Evolutionary conservation across 2,797 vertebrate genomes (phyloP).

Genomic region (Amniataba percoides): DNA sequence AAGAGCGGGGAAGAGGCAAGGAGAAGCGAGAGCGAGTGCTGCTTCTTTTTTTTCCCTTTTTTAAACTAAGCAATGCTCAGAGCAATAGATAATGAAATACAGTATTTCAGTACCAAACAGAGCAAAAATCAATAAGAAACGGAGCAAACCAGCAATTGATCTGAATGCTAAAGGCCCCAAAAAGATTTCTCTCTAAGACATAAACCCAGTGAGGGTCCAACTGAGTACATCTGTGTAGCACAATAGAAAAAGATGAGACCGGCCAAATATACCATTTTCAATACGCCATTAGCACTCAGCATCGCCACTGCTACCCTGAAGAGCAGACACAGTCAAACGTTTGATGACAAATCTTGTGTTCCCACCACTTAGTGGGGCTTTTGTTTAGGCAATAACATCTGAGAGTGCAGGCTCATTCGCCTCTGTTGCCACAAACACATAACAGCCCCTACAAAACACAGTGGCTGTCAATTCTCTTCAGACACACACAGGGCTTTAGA

Average conservation of each 20-base stretch:
- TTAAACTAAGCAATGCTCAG: slow-evolving; percentile 66
- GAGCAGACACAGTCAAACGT: slow-evolving; percentile 56
- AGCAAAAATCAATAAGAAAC: slow-evolving; percentile 75
- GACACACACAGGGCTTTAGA: slow-evolving; percentile 68
- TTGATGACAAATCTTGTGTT: slow-evolving; percentile 65
- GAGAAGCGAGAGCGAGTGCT: slow-evolving; percentile 10
- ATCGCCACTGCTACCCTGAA: slow-evolving; percentile 37
- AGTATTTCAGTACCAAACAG: slow-evolving; percentile 70
- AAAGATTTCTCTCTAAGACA: slow-evolving; percentile 68
- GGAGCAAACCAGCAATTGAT: slow-evolving; percentile 73
- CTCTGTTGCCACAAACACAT: slow-evolving; percentile 79
- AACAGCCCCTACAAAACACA: slow-evolving; percentile 78
- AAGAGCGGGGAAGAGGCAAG: not conserved
- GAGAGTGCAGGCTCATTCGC: slow-evolving; percentile 60
- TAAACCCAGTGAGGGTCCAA: slow-evolving; percentile 68
- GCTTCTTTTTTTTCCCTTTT: slow-evolving; percentile 8
- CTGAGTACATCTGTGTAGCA: slow-evolving; percentile 58
- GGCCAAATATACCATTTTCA: slow-evolving; percentile 63
- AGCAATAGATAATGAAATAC: slow-evolving; percentile 73
- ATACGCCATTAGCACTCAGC: slow-evolving; percentile 61
- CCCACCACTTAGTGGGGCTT: slow-evolving; percentile 68
- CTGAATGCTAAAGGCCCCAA: slow-evolving; percentile 68
- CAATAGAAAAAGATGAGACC: slow-evolving; percentile 57
- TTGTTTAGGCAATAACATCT: slow-evolving; percentile 79
- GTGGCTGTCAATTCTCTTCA: slow-evolving; percentile 78